Percentiles rank a stretch among this genome's conserved stretches.
phyloP scores from a whole-genome alignment of 2,797 vertebrate genomes.

The Esox masquinongy region DNA sequence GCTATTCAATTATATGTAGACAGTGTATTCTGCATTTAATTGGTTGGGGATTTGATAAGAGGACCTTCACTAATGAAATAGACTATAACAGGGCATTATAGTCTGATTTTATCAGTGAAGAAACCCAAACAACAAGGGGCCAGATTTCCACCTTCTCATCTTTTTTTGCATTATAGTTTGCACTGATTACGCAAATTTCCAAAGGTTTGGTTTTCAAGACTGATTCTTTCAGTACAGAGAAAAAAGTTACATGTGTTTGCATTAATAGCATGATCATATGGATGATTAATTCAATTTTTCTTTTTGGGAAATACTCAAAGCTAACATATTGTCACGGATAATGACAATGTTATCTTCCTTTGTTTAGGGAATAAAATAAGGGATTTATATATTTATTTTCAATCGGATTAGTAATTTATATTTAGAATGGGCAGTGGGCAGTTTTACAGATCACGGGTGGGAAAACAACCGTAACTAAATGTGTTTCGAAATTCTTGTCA shows the following conservation, averaged over 20 bases:
- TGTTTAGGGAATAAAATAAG: background rate
- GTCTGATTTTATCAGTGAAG: background rate
- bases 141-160: background rate
- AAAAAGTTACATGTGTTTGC: background rate
- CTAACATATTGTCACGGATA: background rate
- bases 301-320: background rate
- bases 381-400: background rate
- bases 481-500: background rate
- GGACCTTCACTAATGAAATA: background rate
- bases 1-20: background rate
- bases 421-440: background rate
- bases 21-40: background rate
- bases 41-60: too few species aligned
- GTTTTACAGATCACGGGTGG: background rate
- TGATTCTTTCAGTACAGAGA: too few species aligned
- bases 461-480: background rate
- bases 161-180: too few species aligned
- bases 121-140: background rate
- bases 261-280: background rate
- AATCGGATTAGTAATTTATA: background rate
- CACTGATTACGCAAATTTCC: too few species aligned
- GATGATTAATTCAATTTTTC: background rate
- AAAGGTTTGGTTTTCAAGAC: too few species aligned
- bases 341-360: background rate
- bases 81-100: background rate